phyloP scores from a whole-genome alignment of 2,888 invertebrate genomes.

The Adelphocoris suturalis region DNA sequence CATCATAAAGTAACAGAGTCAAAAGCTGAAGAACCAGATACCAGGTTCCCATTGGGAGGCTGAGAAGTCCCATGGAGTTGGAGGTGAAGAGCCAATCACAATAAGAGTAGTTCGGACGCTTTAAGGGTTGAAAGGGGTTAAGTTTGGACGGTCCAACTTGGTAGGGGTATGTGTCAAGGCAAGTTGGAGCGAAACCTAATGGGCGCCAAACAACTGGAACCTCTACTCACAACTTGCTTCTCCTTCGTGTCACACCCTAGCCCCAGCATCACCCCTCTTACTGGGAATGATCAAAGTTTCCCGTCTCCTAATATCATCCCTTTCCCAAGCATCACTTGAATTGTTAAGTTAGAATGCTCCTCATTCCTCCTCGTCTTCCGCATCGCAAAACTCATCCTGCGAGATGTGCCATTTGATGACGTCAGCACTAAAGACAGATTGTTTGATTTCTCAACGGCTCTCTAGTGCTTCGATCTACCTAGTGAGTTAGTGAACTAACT shows the following conservation, averaged over 20 bases:
- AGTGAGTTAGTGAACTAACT: too few relatives aligned
- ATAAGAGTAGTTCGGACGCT: constrained; percentile 58
- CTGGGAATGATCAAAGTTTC: constrained; percentile 72
- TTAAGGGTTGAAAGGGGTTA: constrained; percentile 45
- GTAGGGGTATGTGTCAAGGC: constrained; percentile 56
- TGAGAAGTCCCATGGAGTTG: constrained; percentile 34
- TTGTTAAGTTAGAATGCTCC: constrained; percentile 48
- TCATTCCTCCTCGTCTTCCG: not conserved
- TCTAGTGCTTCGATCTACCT: too few relatives aligned
- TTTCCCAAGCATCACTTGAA: constrained; percentile 23
- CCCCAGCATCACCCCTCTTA: constrained; percentile 37
- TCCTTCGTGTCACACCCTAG: not conserved
- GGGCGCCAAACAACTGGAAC: constrained; percentile 68
- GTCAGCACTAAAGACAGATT: not conserved
- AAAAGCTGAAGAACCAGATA: not conserved
- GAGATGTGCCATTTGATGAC: not conserved
- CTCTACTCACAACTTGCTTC: constrained; percentile 60
- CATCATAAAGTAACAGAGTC: not conserved
- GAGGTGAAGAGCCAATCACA: constrained; percentile 63
- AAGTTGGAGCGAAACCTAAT: constrained; percentile 61
- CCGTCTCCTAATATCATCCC: constrained; percentile 70
- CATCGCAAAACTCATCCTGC: not conserved
- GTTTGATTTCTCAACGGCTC: not conserved
- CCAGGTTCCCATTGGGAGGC: not conserved
- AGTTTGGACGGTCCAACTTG: constrained; percentile 54